Percentiles rank a stretch among this genome's conserved stretches.
These are phyloP conservation scores for Dicrostonyx torquatus DNA, from an alignment of 2,797 vertebrate species.

Conservation along the genomic window DNA sequence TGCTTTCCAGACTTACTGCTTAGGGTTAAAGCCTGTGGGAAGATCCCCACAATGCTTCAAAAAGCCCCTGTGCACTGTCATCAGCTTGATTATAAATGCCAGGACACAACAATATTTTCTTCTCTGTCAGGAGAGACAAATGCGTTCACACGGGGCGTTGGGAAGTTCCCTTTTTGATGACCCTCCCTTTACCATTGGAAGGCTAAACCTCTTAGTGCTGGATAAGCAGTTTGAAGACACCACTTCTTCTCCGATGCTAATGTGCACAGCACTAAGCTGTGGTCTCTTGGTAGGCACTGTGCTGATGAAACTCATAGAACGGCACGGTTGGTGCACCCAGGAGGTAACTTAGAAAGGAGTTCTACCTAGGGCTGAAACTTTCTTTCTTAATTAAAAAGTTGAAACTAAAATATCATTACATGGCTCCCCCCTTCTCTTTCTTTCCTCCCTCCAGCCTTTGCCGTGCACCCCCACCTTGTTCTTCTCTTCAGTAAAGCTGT, in stretches of 20 bases:
- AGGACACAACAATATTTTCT: conserved; percentile 2
- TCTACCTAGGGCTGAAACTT: background rate
- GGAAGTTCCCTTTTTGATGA: background rate
- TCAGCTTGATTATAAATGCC: conserved; percentile 48
- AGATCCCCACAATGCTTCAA: background rate
- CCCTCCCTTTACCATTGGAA: background rate
- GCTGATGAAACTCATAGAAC: background rate
- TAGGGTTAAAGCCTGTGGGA: conserved; percentile 71
- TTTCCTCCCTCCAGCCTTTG: background rate
- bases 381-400: background rate
- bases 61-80: conserved; percentile 57
- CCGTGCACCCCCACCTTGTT: background rate
- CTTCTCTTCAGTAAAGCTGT: conserved; percentile 19
- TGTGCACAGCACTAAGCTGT: background rate
- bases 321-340: background rate
- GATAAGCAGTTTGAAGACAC: background rate
- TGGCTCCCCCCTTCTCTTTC: background rate
- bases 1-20: conserved; percentile 69
- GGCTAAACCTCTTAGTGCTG: background rate
- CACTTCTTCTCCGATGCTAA: background rate
- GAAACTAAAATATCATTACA: background rate
- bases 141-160: background rate
- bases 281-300: background rate
- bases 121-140: conserved; percentile 30
- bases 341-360: background rate